phyloP scores from a whole-genome alignment of 2,797 vertebrate species.

The Enteromius argenteus region DNA sequence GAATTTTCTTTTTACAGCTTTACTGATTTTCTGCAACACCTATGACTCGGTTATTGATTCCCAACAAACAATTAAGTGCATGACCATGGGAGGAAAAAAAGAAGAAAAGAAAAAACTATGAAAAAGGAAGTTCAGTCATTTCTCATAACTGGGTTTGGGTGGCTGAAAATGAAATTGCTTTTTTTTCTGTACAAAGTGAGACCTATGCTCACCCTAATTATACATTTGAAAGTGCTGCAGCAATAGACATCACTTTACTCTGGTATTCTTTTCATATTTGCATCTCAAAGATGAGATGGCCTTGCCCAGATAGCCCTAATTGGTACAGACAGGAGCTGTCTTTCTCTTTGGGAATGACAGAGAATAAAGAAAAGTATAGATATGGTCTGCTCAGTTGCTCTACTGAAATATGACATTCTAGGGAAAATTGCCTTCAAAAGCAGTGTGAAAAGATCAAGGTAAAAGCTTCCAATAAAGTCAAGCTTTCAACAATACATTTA shows the following conservation, averaged over 20 bases:
- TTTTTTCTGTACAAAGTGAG: slow-evolving; percentile 11
- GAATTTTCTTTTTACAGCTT: not conserved
- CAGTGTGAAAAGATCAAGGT: slow-evolving; percentile 53
- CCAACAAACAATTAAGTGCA: slow-evolving; percentile 14
- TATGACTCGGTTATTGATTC: slow-evolving; percentile 13
- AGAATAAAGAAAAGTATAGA: slow-evolving; percentile 39
- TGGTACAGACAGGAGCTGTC: slow-evolving; percentile 44
- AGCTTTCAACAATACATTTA: slow-evolving; percentile 46
- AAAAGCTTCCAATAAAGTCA: slow-evolving; percentile 47
- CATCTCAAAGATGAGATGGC: slow-evolving; percentile 54
- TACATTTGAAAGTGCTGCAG: slow-evolving; percentile 34
- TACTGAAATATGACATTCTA: slow-evolving; percentile 59
- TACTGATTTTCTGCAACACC: not conserved
- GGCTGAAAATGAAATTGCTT: slow-evolving; percentile 20
- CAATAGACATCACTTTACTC: slow-evolving; percentile 23
- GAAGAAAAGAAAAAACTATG: not conserved
- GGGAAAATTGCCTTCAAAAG: slow-evolving; percentile 35
- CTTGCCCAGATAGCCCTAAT: slow-evolving; percentile 53
- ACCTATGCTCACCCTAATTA: slow-evolving; percentile 48
- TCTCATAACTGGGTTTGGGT: slow-evolving; percentile 14
- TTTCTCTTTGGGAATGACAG: slow-evolving; percentile 45
- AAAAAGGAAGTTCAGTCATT: not conserved
- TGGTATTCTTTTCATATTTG: slow-evolving; percentile 36
- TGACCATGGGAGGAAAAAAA: not conserved
- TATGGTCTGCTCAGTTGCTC: slow-evolving; percentile 28